Evolutionary conservation across 2,888 invertebrate genomes (phyloP).

Genomic region (Lydus trimaculatus): DNA sequence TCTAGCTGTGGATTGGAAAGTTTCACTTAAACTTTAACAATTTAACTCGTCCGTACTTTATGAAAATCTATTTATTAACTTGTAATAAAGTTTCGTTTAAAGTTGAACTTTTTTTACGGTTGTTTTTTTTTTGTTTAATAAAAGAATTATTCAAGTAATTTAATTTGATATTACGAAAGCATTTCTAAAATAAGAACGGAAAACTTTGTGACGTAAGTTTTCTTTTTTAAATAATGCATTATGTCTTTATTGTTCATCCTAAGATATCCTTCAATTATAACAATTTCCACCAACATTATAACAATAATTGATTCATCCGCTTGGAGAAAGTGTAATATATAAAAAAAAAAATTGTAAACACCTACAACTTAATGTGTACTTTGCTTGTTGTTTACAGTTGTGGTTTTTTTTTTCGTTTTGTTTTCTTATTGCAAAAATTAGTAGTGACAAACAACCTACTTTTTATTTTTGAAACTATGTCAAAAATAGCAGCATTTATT

Average conservation of each 20-base stretch:
- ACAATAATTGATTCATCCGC: slow-evolving; percentile 9
- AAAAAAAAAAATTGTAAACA: not conserved
- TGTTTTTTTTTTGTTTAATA: not conserved
- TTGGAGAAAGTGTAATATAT: slow-evolving; percentile 4
- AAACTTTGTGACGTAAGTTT: not conserved
- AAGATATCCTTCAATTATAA: not conserved
- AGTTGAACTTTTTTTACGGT: not conserved
- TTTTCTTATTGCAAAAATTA: not conserved
- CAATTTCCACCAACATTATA: slow-evolving; percentile 1
- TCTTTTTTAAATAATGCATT: not conserved
- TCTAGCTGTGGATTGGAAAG: not conserved
- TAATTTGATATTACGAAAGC: not conserved
- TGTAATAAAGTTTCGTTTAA: not conserved
- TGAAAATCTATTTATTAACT: not conserved
- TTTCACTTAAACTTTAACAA: not conserved
- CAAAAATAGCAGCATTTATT: not conserved
- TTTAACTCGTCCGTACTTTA: not conserved
- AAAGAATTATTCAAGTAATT: not conserved
- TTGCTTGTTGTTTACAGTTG: not conserved
- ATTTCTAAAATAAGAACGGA: not conserved
- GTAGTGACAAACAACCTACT: slow-evolving; percentile 1
- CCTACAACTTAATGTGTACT: not conserved
- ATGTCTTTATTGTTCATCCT: not conserved
- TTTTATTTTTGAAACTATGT: not conserved
- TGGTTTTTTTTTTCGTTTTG: not conserved